phyloP scores from a whole-genome alignment of 2,797 vertebrate species.

The Spinibarbus caldwelli region DNA sequence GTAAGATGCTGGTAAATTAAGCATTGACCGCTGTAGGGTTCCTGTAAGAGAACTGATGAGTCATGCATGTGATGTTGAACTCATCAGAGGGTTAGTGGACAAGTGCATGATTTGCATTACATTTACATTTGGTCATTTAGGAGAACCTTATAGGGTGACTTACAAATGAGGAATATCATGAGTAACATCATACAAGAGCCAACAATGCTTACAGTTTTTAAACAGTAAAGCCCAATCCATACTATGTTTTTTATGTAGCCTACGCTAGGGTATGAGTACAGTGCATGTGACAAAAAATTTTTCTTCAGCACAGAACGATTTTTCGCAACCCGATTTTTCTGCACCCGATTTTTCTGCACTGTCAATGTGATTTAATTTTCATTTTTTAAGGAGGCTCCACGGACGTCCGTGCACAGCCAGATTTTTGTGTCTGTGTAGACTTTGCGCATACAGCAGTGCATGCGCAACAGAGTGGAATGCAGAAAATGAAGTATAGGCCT shows the following conservation, averaged over 20 bases:
- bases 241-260: not conserved
- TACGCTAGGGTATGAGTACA: too few species aligned
- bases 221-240: not conserved
- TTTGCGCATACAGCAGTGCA: not conserved
- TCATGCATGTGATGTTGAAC: slow-evolving; percentile 5
- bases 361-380: too few species aligned
- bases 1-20: not conserved
- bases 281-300: too few species aligned
- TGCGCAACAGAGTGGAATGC: too few species aligned
- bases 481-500: too few species aligned
- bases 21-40: not conserved
- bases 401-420: too few species aligned
- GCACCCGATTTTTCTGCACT: too few species aligned
- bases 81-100: slow-evolving; percentile 10
- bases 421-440: too few species aligned
- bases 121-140: not conserved
- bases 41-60: slow-evolving; percentile 17
- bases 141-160: not conserved
- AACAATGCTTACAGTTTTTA: not conserved
- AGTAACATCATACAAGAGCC: not conserved
- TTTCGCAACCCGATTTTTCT: too few species aligned
- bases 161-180: not conserved
- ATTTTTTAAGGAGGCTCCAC: too few species aligned
- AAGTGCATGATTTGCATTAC: not conserved
- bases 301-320: too few species aligned